Base-by-base conservation (phyloP, 2,888 invertebrate species). In the Tridacna crocea region DNA sequence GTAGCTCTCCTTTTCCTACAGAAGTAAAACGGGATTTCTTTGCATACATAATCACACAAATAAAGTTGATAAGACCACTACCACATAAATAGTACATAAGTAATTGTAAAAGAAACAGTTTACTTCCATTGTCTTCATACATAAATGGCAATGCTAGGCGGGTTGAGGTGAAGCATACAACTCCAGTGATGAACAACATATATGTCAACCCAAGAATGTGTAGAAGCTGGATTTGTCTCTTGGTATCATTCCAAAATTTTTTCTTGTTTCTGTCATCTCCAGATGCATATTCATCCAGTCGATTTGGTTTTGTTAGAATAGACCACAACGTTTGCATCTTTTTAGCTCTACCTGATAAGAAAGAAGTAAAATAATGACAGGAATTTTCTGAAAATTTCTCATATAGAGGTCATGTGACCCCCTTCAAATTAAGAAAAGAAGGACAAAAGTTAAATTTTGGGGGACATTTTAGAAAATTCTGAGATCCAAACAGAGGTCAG, bases 31-130 rank as follows among this genome's bases (percentile, higher is more conserved):
- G 84, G 12, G 90, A 89, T 47, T 86, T 90, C 36, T 77, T 78
- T 0, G 84, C 85, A 26, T 82, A 83, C 63, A 80, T 79, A 4
- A 88, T 63, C n/a, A 91, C 79, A 70, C 90, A 82, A 0, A 88
- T 15, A 75, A 89, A 92, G 82, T 92, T 92, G 19, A 86, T 79
- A 24, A 88, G 22, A 13, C 87, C 82, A 73, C 87, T 88, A 15
- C 86, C 27, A 63, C 88, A 89, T n/a, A 91, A 61, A 72, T 88
- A 91, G 65, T 70, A 82, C 36, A 85, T 85, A 8, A 89, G 65
- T 6, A 83, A 47, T 51, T 85, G 85, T 26, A 83, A 76, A 60
- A 66, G 65, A 8, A 72, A 78, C 12, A 90, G 72, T 8, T 77
- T 72, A 8, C 80, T 24, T 4, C 80, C 72, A 36, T 85, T 83